Percentiles rank a stretch among this genome's conserved stretches.
Conservation (phyloP, 2,113 vertebrate genomes). For the Scytalopus superciliaris region DNA sequence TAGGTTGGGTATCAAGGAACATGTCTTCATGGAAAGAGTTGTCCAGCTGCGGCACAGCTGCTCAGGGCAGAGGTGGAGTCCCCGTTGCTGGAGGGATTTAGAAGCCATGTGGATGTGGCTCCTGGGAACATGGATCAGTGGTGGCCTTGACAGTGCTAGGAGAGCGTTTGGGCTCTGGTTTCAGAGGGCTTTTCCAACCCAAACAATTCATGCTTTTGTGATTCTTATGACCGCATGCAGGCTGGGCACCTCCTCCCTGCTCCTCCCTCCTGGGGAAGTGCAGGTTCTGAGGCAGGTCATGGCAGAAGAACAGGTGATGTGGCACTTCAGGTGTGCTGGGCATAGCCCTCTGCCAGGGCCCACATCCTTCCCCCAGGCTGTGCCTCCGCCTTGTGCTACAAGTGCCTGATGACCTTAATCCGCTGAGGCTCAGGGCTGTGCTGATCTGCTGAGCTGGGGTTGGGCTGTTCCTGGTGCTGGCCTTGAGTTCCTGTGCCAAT, state of each 20-base stretch:
- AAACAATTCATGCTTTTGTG: neutral
- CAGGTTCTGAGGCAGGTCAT: accelerated
- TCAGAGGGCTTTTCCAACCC: neutral
- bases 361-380: neutral
- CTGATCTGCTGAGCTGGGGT: neutral
- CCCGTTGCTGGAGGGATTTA: neutral
- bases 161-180: neutral
- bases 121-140: neutral
- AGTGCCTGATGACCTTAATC: neutral
- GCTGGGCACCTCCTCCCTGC: neutral
- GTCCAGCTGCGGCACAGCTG: neutral
- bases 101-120: neutral
- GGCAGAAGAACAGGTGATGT: neutral
- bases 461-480: neutral
- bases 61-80: neutral
- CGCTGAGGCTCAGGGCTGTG: neutral
- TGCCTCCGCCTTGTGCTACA: neutral
- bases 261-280: neutral
- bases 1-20: neutral
- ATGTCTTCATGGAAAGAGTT: neutral
- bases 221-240: accelerated
- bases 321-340: neutral
- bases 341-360: neutral
- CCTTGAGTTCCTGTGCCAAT: neutral
- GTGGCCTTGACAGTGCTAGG: neutral